Evolutionary conservation across 2,113 vertebrate species (phyloP), one percentile per base, ranked within the genome.

Genomic region (Nanorana parkeri): DNA sequence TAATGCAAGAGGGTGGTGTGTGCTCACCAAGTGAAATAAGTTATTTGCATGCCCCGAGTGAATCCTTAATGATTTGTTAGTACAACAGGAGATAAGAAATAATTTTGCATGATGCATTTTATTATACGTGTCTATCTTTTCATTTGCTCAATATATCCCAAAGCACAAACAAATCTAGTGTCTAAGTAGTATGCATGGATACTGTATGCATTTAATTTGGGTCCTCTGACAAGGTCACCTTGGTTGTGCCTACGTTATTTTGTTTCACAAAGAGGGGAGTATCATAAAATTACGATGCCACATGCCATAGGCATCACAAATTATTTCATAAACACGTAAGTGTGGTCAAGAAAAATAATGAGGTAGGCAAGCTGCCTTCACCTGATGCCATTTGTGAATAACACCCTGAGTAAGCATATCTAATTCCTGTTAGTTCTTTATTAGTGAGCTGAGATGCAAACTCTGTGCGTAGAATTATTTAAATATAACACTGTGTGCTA

Each of bases 221-320:
- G 28, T 23, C 36, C 26, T 29, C 8, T 69, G 66, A 58, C 65
- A 80, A 68, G 32, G 65, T 80, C 26, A 80, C 66, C 66, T 56
- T 61, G 66, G 15, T 16, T 21, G 41, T 41, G 26, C 1, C 5
- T 55, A 17, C 21, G 19, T 67, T 47, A 55, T 23, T 78, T 32
- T 68, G 58, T 68, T 56, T 58, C 10, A 58, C 55, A 58, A 56
- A 78, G 20, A 56, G 21, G 26, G 23, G 21, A 65, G 17, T 23
- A 52, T 47, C 60, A 65, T 65, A 23, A 76, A 76, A 77, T 26
- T 51, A 26, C 28, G 74, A 26, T 19, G 58, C 60, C 58, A 77
- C 85, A 67, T 84, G 32, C 81, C 32, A 52, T 85, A 47, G 64
- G 15, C 64, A 47, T 81, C 90, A 77, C 74, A 77, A 65, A 64